A percentile compares a stretch with the other conserved stretches of the same genome.
Conservation (phyloP, 2,797 vertebrate genomes). For the Periophthalmus magnuspinnatus region DNA sequence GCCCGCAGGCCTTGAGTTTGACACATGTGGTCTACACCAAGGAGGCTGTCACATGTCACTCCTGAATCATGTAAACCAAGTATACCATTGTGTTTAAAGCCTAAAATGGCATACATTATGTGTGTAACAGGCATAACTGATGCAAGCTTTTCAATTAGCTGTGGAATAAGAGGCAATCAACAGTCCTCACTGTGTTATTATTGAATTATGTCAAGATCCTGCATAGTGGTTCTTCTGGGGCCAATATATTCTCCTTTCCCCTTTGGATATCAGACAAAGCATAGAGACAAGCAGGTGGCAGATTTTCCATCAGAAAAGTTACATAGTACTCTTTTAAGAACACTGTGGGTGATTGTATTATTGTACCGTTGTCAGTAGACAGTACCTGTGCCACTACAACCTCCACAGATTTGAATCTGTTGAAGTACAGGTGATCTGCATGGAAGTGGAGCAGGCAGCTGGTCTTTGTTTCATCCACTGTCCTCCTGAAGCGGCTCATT, state of each 20-base stretch:
- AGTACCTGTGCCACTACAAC: conserved; percentile 82
- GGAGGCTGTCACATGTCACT: neutral
- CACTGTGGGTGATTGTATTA: neutral
- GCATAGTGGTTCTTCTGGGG: neutral
- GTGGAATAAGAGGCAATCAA: neutral
- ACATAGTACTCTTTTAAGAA: neutral
- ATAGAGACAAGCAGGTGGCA: too few species aligned
- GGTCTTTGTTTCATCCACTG: conserved; percentile 73
- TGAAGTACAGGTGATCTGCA: conserved; percentile 78
- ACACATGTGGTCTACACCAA: neutral
- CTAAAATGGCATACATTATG: neutral
- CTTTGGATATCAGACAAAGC: too few species aligned
- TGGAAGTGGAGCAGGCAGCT: conserved; percentile 81
- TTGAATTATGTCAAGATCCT: neutral
- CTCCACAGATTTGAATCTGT: conserved; percentile 75
- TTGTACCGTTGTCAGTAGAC: neutral
- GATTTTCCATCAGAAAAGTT: too few species aligned
- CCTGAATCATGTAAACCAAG: neutral
- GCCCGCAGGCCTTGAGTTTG: too few species aligned
- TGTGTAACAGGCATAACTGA: neutral
- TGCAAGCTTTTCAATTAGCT: neutral
- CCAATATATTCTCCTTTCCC: neutral
- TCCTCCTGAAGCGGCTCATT: conserved; percentile 64
- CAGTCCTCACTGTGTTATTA: neutral
- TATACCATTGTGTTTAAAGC: neutral